Percentiles rank a stretch among this genome's conserved stretches.
These are phyloP conservation scores for Tupiocoris notatus DNA, from an alignment of 2,888 invertebrate genomes.

Conservation along the genomic window DNA sequence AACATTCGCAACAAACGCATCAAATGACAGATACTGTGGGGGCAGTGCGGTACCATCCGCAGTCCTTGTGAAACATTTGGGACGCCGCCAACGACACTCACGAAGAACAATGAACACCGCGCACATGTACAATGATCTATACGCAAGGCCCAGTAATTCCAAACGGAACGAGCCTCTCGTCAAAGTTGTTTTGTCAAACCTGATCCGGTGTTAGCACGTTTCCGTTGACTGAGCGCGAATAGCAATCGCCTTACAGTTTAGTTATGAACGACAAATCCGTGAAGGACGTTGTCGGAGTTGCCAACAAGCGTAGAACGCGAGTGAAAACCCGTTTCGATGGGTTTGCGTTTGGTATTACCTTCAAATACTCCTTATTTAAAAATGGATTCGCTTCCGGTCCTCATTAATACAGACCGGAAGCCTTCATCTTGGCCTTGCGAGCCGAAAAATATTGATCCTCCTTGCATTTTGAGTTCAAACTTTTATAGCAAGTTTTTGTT, in stretches of 20 bases:
- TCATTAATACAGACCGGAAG: too few species aligned
- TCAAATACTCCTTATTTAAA: too few species aligned
- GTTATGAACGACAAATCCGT: not conserved
- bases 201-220: constrained; percentile 8
- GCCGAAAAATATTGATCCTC: too few species aligned
- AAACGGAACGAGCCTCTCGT: not conserved
- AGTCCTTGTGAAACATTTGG: constrained; percentile 29
- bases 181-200: constrained; percentile 7
- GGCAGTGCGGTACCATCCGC: not conserved
- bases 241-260: not conserved
- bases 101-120: constrained; percentile 18
- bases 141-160: not conserved
- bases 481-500: too few species aligned
- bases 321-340: too few species aligned
- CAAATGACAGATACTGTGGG: not conserved
- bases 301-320: too few species aligned
- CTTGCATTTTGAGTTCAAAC: too few species aligned
- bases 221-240: constrained; percentile 5
- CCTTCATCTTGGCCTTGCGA: too few species aligned
- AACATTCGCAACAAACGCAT: not conserved
- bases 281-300: not conserved
- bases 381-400: too few species aligned
- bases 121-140: not conserved
- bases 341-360: too few species aligned
- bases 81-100: constrained; percentile 9